Evolutionary conservation across 1,140 invertebrate species (phyloP).

Genomic region (Drosophila sulfurigaster): DNA sequence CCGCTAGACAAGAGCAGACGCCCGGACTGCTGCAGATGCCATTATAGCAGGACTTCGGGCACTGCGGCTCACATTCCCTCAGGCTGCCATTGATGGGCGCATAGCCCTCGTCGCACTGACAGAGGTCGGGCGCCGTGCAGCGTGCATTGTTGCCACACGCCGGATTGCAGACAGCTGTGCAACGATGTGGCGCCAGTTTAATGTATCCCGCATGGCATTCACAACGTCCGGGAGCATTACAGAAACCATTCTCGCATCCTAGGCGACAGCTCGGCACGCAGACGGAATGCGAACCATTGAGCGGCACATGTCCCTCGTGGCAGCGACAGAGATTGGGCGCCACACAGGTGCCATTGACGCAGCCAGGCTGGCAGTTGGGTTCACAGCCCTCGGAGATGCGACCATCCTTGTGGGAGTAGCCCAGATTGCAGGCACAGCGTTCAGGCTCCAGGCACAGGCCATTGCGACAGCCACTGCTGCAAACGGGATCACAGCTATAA

Average conservation of each 20-base stretch:
- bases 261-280: constrained; percentile 73
- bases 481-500: constrained; percentile 69
- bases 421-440: constrained; percentile 80
- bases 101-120: constrained; percentile 87
- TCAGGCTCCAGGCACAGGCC: constrained; percentile 85
- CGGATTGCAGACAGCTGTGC: constrained; percentile 86
- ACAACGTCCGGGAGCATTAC: constrained; percentile 68
- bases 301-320: constrained; percentile 62
- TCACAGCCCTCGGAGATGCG: constrained; percentile 65
- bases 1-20: constrained; percentile 87
- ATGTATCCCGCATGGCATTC: constrained; percentile 74
- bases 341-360: constrained; percentile 83
- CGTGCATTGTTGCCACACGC: constrained; percentile 86
- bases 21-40: constrained; percentile 86
- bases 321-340: constrained; percentile 85
- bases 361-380: constrained; percentile 76
- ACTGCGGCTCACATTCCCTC: constrained; percentile 74
- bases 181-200: constrained; percentile 75
- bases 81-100: constrained; percentile 78
- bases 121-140: constrained; percentile 87
- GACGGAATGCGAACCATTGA: constrained; percentile 48
- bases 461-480: constrained; percentile 65
- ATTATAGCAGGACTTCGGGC: constrained; percentile 76
- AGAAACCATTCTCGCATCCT: constrained; percentile 79
- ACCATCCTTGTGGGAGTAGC: constrained; percentile 53